These are phyloP conservation scores for Ranitomeya imitator DNA, from an alignment of 2,113 vertebrate species.

Conservation along the genomic window DNA sequence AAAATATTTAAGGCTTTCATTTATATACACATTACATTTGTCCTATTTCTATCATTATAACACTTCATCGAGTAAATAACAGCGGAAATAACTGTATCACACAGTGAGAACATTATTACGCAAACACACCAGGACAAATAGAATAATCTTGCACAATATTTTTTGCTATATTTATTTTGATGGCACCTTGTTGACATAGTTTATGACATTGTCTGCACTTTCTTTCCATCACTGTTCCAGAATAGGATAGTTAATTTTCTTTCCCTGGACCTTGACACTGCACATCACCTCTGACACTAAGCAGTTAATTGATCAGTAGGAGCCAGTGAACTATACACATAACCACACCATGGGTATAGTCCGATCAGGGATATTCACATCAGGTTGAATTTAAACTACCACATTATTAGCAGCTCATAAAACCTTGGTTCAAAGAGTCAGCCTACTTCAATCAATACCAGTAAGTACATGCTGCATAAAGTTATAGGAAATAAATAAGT, in stretches of 20 bases:
- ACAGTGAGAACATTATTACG: neutral
- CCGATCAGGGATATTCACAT: neutral
- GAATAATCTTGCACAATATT: neutral
- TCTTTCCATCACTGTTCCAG: neutral
- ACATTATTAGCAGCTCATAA: conserved; percentile 49
- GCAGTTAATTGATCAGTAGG: conserved; percentile 15
- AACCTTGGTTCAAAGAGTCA: conserved; percentile 34
- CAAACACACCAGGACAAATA: neutral
- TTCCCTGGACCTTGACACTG: conserved; percentile 1
- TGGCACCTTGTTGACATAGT: neutral
- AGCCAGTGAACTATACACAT: neutral
- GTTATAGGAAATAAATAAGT: conserved; percentile 39
- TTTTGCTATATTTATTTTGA: neutral
- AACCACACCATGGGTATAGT: neutral
- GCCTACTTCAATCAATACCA: conserved; percentile 47
- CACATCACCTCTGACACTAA: conserved; percentile 9
- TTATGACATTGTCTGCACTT: neutral
- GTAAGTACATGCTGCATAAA: conserved; percentile 28
- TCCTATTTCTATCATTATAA: neutral
- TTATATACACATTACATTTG: neutral
- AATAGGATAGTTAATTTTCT: neutral
- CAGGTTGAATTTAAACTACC: conserved; percentile 26
- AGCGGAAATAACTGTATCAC: neutral
- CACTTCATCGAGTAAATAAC: neutral
- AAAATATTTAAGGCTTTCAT: neutral